Base-by-base conservation (phyloP, 2,797 vertebrate species). In the Melanotaenia pygmaea region DNA sequence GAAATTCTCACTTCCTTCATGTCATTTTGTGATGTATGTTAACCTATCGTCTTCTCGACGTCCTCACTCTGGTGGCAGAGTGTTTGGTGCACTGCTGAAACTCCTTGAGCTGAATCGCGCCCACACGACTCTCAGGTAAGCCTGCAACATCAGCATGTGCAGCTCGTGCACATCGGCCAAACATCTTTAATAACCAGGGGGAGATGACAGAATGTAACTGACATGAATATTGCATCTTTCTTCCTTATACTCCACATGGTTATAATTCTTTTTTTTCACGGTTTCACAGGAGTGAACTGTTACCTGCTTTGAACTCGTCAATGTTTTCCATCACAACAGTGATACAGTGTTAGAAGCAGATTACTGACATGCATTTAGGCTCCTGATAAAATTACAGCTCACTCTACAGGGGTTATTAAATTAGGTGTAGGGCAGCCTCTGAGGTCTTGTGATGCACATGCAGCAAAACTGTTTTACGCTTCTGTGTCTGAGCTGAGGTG, bases 1-100 rank as follows among this genome's bases (percentile, higher is more conserved):
- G 67, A 87, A 89, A 86, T 54, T 88, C 85, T 93, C 92, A 94
- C 94, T 95, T 94, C 94, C 94, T 94, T 86, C 67, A 54, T 81
- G 85, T 80, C 64, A 16, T 72, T 86, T 63, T 73, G 76, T 89
- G 80, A 84, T 86, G 74, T 89, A 71, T 76, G 86, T 89, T 40
- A 86, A 82, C 72, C 82, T 77, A 38, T 74, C n/a, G n/a, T 67
- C 84, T 70, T 45, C 47, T 79, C 63, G 64, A n/a, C 74, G 72
- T 66, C 59, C 79, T 90, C 84, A 77, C 72, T 90, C 83, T 79
- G 77, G 74, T 80, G 76, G 56, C 82, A 84, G 85, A 61, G 76
- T 74, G 64, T 78, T 62, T 53, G 70, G 22, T 77, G 65, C 84
- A 30, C 70, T 26, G 63, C 73, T 51, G 75, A 83, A 64, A 69